Base-by-base conservation (phyloP, 2,888 invertebrate species). In the Parthenolecanium corni region DNA sequence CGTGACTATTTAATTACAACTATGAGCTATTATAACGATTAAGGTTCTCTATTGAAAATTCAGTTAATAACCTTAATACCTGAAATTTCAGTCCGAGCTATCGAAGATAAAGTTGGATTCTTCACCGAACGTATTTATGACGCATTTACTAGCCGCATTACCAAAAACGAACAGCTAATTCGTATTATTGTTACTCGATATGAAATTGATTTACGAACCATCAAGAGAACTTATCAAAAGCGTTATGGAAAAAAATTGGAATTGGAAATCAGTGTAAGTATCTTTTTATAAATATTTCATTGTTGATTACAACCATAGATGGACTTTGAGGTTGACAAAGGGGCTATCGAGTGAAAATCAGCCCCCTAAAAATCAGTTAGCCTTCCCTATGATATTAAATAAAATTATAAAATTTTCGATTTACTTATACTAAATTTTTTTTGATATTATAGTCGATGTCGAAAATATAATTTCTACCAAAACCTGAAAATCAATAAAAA, bases 101-200 rank as follows among this genome's bases (percentile, higher is more conserved):
- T 88, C 1, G 83, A 83, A 71, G 86, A 89, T 73, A 83, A 85
- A 73, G 79, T 86, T 0, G 79, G 81, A 38, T 94, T 85, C 78
- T 93, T 91, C 75, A 93, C 93, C 0, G 85, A 88, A 71, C 82
- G 86, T 47, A 77, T 94, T 58, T 84, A 91, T 75, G 84, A 87
- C 71, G 84, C 88, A 61, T 90, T 94, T 89, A 86, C 86, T 72
- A 93, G 94, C 3, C 74, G 87, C 67, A 94, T 93, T 65, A 94
- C 93, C 3, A 86, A 89, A 71, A 93, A 94, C 73, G 79, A 81
- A 53, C 85, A 87, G 69, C 78, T 94, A 68, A 91, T 93, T 69
- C 83, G 93, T 70, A 77, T 93, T 64, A 80, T 92, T 69, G 85
- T 89, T 52, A 87, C 89, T 1, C 82, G 91, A 69, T 82, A 81